These are phyloP conservation scores for Thalassoma bifasciatum DNA, from an alignment of 2,113 vertebrate genomes.

Conservation along the genomic window DNA sequence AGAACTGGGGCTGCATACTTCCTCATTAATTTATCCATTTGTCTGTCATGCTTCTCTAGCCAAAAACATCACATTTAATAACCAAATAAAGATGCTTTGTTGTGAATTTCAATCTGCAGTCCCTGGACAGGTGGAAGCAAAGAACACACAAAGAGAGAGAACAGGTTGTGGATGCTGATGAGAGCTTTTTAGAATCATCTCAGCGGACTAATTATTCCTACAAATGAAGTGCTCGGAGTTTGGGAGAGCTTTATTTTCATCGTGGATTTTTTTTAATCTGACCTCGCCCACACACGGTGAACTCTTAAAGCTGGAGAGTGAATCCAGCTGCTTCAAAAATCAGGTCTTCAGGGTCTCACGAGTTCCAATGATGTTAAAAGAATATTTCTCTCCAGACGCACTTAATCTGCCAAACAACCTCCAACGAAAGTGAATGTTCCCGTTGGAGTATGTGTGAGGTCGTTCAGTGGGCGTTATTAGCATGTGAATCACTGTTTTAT, in stretches of 20 bases:
- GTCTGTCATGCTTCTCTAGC: not conserved
- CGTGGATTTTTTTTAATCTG: too few relatives aligned
- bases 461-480: not conserved
- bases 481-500: not conserved
- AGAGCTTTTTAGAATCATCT: not conserved
- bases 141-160: not conserved
- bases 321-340: not conserved
- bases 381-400: not conserved
- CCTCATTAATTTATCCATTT: not conserved
- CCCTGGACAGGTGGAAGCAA: slow-evolving; percentile 12
- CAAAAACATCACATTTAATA: not conserved
- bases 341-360: not conserved
- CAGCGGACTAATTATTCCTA: not conserved
- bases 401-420: slow-evolving; percentile 6
- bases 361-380: not conserved
- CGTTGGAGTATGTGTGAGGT: too few relatives aligned
- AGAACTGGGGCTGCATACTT: too few relatives aligned
- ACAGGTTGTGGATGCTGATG: not conserved
- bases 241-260: not conserved
- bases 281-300: not conserved
- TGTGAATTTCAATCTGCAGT: not conserved
- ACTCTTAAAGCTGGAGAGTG: not conserved
- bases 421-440: not conserved
- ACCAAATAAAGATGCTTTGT: not conserved
- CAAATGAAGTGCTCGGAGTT: not conserved